Conservation (phyloP, 2,888 invertebrate species). For the Diarsia dahlii region DNA sequence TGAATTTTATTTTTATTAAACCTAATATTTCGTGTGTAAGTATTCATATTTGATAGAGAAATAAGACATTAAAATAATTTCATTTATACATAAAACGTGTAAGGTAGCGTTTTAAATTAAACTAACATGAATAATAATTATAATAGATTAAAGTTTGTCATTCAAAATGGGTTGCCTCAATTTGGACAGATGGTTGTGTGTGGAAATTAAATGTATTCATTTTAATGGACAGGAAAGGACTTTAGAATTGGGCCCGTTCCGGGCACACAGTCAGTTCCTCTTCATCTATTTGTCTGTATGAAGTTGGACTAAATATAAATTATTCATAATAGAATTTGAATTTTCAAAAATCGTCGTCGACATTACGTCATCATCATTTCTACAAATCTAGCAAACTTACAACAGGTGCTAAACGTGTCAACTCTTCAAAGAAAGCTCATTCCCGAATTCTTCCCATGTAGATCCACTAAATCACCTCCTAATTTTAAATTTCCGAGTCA, state of each 20-base stretch:
- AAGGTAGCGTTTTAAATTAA: slow-evolving; percentile 53
- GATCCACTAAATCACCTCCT: slow-evolving; percentile 76
- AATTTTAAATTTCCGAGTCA: slow-evolving; percentile 86
- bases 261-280: slow-evolving; percentile 32
- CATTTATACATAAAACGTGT: slow-evolving; percentile 37
- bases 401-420: slow-evolving; percentile 21
- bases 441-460: slow-evolving; percentile 41
- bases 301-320: slow-evolving; percentile 15
- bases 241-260: slow-evolving; percentile 48
- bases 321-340: not conserved
- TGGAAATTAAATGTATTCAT: slow-evolving; percentile 65
- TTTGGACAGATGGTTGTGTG: slow-evolving; percentile 59
- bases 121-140: slow-evolving; percentile 53
- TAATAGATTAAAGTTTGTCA: slow-evolving; percentile 48
- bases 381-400: slow-evolving; percentile 11
- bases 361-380: slow-evolving; percentile 3
- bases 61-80: slow-evolving; percentile 62
- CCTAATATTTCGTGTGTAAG: slow-evolving; percentile 34
- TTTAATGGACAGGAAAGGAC: slow-evolving; percentile 63
- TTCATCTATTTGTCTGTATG: slow-evolving; percentile 36
- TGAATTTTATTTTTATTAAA: slow-evolving; percentile 61
- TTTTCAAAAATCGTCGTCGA: not conserved
- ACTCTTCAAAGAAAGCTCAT: slow-evolving; percentile 35
- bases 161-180: slow-evolving; percentile 45
- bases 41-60: slow-evolving; percentile 60